Base-by-base conservation (phyloP, 64 coral and sea anemone genomes). In the Pocillopora verrucosa region DNA sequence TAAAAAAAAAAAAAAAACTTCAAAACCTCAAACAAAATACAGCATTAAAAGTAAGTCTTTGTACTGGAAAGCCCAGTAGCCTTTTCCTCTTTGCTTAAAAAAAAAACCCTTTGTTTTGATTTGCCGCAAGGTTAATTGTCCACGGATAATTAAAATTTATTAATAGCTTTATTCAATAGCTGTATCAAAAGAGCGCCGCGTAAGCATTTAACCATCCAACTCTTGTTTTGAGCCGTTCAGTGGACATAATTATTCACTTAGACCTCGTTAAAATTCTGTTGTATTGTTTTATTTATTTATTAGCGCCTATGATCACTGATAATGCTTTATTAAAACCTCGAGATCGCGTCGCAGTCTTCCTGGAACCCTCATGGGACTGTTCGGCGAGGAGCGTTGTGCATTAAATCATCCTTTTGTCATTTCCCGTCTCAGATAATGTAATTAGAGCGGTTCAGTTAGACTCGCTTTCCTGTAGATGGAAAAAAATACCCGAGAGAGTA, bases 221-320 rank as follows among this genome's bases (percentile, higher is more conserved):
- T 20, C 63, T 11, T 69, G 63, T 84, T 84, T 70, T 84, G 35
- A 20, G 62, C 20, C 16, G 15, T 85, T 24, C 69, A 85, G 20
- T 9, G 41, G 22, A 65, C 82, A 85, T 85, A 57, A 85, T 85
- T 17, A 26, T 56, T 65, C 35, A 34, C 64, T 85, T 72, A 56
- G 36, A 68, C 13, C 65, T 72, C 82, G n/a, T 85, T 85, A 85
- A 69, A 72, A 30, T 72, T 67, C 65, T 83, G 82, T 84, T 84
- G 62, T 84, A 51, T 69, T 84, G 63, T 64, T 84, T 64, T 84
- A n/a, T 84, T 38, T 1, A 84, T 20, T 17, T 56, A 24, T 69
- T 84, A 19, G 56, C 24, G 16, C 80, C 11, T 56, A 19, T 68
- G 19, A 85, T 70, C 36, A 70, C 68, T 51, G 9, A 85, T 56